Evolutionary conservation across 2,888 invertebrate genomes (phyloP), one percentile per base, ranked within the genome.

Genomic region (Sarcophaga caerulescens): DNA sequence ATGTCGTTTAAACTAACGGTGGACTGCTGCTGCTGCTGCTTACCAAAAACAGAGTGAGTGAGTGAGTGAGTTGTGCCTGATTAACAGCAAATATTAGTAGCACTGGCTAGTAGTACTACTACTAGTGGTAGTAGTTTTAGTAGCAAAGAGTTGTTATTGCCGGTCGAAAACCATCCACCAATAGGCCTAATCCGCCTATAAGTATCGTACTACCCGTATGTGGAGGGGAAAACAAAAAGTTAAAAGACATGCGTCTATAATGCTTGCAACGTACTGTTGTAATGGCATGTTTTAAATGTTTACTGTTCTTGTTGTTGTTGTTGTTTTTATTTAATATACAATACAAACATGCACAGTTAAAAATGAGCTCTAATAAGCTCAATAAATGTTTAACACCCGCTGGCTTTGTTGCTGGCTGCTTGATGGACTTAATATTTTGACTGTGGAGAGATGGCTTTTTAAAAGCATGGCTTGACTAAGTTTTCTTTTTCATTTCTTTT

Each of bases 331-430:
- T 73, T 74, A 63, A 62, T 75, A 59, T 74, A 70, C 52, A 17
- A 52, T 85, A 84, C 47, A 79, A 82, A 84, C 77, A 85, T 82
- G 81, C 84, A 70, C 85, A 86, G 85, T 87, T 88, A 83, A 84
- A 88, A 88, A 87, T 87, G 87, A 88, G 87, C 91, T 35, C 35
- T 91, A 91, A 91, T 91, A 91, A 91, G 91, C 89, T 90, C 90
- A 91, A 91, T 91, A 91, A 91, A 91, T 91, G 91, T 90, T 90
- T 88, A 91, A 89, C 91, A 91, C 91, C 91, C 91, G 91, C 91
- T 90, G 91, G 90, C 80, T 83, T 78, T 12, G 76, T 84, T 80
- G 66, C 74, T 74, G 19, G 62, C 62, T 52, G 52, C 19, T 78
- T 85, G 79, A 85, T 80, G 83, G 78, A 78, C 78, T 85, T 73